Base-by-base conservation (phyloP, 2,113 vertebrate species). In the Tragelaphus scriptus region DNA sequence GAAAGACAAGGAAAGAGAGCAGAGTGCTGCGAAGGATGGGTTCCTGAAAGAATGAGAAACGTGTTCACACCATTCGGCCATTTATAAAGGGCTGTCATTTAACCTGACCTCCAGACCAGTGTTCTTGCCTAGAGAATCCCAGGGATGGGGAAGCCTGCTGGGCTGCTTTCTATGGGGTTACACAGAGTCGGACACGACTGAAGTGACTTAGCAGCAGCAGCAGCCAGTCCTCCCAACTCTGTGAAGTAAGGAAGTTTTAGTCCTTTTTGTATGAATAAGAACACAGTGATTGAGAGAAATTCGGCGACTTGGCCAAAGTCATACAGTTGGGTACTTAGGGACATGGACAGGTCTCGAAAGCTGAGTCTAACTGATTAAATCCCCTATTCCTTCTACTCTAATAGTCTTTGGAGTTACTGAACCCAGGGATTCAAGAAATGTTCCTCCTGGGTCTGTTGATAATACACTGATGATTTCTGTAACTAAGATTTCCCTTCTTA, bases 11-110 rank as follows among this genome's bases (percentile, higher is more conserved):
- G 65, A 25, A 7, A 65, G 21, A 2, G 4, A 11, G 4, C 2
- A 4, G 4, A 14, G 14, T 7, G 19, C 26, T 23, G 56, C 23
- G 2, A 47, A 80, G n/a, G 81, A 36, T 2, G 0, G 2, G 36
- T 25, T 44, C 47, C 68, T 8, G 0, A 9, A 19, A 11, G 6
- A 77, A 32, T 8, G 6, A 63, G 10, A 32, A 47, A 55, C 14
- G 7, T 55, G 21, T 81, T 12, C 14, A 6, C 3, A 9, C 2
- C 51, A 13, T 2, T 49, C 11, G 2, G 4, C 28, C 23, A 30
- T 25, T 81, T 80, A 10, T 19, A n/a, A 63, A 94, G 26, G 44
- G 51, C 32, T n/a, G 59, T 32, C 71, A 13, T 0, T 0, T n/a
- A 25, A n/a, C 4, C 9, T 16, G 3, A 40, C 36, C 56, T 59